These are phyloP conservation scores for Lasioglossum calceatum DNA, from an alignment of 2,888 invertebrate genomes.

Conservation along the genomic window DNA sequence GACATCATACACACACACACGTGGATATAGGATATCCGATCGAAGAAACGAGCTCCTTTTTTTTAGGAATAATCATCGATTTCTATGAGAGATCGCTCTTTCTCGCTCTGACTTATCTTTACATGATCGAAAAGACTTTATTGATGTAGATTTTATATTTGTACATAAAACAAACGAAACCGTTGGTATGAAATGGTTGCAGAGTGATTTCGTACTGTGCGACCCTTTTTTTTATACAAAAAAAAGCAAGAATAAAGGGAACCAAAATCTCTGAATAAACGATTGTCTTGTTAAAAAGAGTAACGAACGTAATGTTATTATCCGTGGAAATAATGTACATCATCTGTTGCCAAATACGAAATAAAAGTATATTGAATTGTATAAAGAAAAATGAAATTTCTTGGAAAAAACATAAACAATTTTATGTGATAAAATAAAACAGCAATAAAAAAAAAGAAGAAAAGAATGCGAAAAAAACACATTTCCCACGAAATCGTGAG, in stretches of 20 bases:
- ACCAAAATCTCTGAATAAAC: constrained; percentile 67
- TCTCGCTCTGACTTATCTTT: constrained; percentile 41
- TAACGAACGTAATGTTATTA: constrained; percentile 54
- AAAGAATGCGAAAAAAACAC: background rate
- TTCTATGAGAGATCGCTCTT: constrained; percentile 30
- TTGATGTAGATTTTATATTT: constrained; percentile 78
- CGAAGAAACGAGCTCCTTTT: constrained; percentile 6
- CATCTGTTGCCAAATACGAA: constrained; percentile 73
- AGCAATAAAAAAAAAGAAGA: constrained; percentile 3
- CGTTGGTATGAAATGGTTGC: constrained; percentile 53
- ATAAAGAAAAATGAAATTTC: constrained; percentile 20
- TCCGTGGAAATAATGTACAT: constrained; percentile 66
- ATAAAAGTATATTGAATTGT: constrained; percentile 68
- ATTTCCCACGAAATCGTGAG: background rate
- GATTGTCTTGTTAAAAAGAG: constrained; percentile 65
- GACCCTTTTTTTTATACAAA: constrained; percentile 63
- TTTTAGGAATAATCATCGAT: constrained; percentile 23
- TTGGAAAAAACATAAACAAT: constrained; percentile 38
- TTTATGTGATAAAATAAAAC: constrained; percentile 14
- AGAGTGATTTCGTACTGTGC: constrained; percentile 61
- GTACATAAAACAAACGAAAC: constrained; percentile 74
- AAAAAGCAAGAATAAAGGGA: constrained; percentile 56
- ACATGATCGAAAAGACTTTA: constrained; percentile 66
- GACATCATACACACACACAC: constrained; percentile 33
- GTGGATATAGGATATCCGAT: constrained; percentile 21